Evolutionary conservation across 2,797 vertebrate species (phyloP).

Genomic region (Spinus olivaceus): DNA sequence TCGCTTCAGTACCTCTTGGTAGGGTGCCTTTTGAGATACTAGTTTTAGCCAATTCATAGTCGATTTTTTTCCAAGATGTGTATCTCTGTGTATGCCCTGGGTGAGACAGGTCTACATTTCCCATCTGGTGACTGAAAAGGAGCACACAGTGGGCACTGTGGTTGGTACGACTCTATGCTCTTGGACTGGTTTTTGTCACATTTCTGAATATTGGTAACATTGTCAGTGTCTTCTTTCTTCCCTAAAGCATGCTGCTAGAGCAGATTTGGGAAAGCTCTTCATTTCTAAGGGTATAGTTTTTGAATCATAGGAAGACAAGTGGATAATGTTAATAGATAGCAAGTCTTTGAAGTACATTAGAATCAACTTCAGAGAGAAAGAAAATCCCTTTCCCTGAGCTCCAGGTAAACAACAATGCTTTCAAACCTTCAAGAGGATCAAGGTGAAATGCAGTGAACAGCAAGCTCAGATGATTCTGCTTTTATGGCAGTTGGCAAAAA

Average conservation of each 20-base stretch:
- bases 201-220: not conserved
- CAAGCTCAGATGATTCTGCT: constrained; percentile 19
- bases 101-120: not conserved
- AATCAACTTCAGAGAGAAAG: constrained; percentile 38
- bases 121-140: not conserved
- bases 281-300: not conserved
- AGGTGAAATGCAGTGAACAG: constrained; percentile 35
- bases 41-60: not conserved
- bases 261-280: not conserved
- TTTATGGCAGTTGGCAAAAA: constrained; percentile 30
- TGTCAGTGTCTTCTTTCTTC: not conserved
- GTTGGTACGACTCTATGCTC: not conserved
- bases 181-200: not conserved
- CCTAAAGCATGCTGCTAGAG: not conserved
- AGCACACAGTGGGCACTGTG: not conserved
- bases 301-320: not conserved
- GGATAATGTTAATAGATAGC: not conserved
- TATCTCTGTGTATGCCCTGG: not conserved
- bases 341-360: constrained; percentile 35
- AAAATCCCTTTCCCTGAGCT: constrained; percentile 50
- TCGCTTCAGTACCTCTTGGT: not conserved
- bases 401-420: constrained; percentile 49
- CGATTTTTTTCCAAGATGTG: not conserved
- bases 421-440: constrained; percentile 44
- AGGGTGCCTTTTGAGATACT: not conserved